Evolutionary conservation across 2,113 vertebrate species (phyloP).

Genomic region (Lagopus leucura): DNA sequence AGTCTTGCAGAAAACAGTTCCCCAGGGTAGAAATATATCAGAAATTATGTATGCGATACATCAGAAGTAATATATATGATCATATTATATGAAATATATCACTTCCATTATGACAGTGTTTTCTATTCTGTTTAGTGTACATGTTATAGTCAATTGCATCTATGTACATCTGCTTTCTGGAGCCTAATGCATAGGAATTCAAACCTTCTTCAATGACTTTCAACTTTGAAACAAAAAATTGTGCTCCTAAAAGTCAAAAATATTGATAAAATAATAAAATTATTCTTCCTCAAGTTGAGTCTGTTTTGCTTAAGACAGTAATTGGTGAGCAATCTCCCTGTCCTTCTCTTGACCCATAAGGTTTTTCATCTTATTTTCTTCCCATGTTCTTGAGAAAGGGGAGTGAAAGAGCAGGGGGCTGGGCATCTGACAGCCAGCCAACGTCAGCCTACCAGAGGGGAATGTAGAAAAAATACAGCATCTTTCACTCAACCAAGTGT

Average conservation of each 20-base stretch:
- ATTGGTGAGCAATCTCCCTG: neutral
- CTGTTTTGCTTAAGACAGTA: neutral
- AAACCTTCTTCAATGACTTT: neutral
- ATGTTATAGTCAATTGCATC: neutral
- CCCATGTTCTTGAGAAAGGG: neutral
- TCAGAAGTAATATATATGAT: too few species aligned
- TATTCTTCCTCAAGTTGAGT: neutral
- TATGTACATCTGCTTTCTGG: neutral
- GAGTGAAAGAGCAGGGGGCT: too few species aligned
- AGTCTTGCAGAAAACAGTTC: too few species aligned
- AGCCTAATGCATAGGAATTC: neutral
- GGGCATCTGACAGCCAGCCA: neutral
- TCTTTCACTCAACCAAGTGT: neutral
- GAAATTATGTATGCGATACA: too few species aligned
- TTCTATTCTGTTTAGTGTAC: neutral
- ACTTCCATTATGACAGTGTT: neutral
- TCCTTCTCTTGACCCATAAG: neutral
- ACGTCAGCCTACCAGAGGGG: neutral
- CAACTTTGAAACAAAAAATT: neutral
- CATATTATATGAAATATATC: neutral
- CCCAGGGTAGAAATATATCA: too few species aligned
- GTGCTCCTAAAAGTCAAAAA: neutral
- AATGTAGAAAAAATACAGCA: neutral
- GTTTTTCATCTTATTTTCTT: neutral
- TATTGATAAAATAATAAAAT: neutral